Conservation (phyloP, 2,888 invertebrate species). For the Plebejus anna region DNA sequence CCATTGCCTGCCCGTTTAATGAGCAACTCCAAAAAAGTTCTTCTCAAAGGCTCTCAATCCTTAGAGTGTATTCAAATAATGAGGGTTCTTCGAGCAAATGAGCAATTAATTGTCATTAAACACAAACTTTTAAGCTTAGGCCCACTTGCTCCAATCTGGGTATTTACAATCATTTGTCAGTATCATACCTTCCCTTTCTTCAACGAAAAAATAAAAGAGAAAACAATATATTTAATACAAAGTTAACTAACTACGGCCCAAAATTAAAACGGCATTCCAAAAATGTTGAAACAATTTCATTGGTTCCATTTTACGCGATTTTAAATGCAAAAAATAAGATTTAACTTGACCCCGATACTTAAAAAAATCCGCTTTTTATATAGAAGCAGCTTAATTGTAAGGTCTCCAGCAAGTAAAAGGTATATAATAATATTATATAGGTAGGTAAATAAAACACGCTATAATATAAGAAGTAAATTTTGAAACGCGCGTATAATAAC, state of each 20-base stretch:
- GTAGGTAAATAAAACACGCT: not conserved
- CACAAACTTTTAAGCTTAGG: not conserved
- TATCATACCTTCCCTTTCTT: no score
- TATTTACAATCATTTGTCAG: not conserved
- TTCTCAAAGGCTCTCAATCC: not conserved
- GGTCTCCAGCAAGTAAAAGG: not conserved
- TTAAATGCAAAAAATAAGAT: not conserved
- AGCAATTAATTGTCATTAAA: slow-evolving; percentile 3
- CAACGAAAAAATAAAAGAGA: no score
- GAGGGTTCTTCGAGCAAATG: not conserved
- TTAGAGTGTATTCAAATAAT: not conserved
- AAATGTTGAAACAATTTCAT: no score
- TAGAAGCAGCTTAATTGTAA: not conserved
- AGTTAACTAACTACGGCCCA: no score
- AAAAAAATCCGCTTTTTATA: not conserved
- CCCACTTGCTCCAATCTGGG: not conserved
- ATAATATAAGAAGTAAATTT: no score
- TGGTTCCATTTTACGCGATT: not conserved
- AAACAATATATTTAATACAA: no score
- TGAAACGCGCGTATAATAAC: no score
- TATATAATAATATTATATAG: no score
- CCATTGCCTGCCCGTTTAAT: not conserved
- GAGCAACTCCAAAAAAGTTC: slow-evolving; percentile 11
- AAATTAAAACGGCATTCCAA: no score
- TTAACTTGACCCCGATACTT: not conserved